phyloP scores from a whole-genome alignment of 2,888 invertebrate genomes.

The Dolichopus griseipennis region DNA sequence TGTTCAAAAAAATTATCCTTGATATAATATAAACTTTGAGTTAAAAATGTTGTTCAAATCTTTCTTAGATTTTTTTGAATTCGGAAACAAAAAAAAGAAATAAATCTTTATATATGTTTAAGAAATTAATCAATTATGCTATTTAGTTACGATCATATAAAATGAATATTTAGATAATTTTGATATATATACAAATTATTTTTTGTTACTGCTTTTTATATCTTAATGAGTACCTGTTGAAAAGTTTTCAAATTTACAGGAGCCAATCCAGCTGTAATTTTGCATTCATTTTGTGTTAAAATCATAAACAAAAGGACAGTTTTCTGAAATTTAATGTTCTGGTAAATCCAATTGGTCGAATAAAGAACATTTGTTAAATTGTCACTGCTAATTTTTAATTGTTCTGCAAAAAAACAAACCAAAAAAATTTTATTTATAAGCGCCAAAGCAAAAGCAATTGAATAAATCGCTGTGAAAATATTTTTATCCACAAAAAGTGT shows the following conservation, averaged over 20 bases:
- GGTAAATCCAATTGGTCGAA: slow-evolving; percentile 8
- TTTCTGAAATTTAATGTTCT: background rate
- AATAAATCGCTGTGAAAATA: background rate
- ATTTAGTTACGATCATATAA: too few species aligned
- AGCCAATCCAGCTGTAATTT: background rate
- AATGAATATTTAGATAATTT: too few species aligned
- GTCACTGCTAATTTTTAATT: background rate
- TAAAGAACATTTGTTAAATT: background rate
- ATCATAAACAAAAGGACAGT: slow-evolving; percentile 11
- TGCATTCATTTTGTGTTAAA: background rate
- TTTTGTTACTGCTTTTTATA: too few species aligned
- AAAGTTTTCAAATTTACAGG: background rate
- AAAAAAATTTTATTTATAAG: slow-evolving; percentile 9
- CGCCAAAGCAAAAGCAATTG: background rate
- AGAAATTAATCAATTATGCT: too few species aligned
- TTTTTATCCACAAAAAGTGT: background rate
- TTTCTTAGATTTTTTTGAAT: too few species aligned
- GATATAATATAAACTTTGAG: too few species aligned
- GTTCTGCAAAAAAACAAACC: slow-evolving; percentile 11
- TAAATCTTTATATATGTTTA: too few species aligned
- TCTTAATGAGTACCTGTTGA: slow-evolving; percentile 1
- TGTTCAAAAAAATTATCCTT: too few species aligned
- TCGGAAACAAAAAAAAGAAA: too few species aligned
- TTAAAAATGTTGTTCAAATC: too few species aligned
- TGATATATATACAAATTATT: too few species aligned